Evolutionary conservation across 2,797 vertebrate species (phyloP), one percentile per base, ranked within the genome.

Genomic region (Notoglanidium macrostoma): DNA sequence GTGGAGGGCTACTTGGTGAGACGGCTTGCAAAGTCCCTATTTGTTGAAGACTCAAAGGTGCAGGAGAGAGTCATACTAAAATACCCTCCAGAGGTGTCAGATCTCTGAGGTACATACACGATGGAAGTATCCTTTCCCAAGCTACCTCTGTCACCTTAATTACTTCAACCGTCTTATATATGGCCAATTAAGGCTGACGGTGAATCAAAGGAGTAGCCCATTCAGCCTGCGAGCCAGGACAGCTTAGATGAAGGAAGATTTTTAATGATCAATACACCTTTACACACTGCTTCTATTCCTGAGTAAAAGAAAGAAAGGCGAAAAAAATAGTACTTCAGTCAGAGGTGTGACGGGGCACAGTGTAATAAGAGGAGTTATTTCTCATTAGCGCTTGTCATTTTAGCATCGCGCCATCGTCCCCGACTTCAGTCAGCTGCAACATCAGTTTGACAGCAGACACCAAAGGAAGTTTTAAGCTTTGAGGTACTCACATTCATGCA

Each of bases 241-340:
- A 89, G 89, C 84, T 85, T 85, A 88, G 80, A 90, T 82, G 80
- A 90, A 86, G 88, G 80, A 84, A 86, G 2, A 59, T 83, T 90
- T 90, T 91, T 91, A 91, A 91, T 91, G 86, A 90, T 91, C 89
- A 90, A 89, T 89, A 86, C 89, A 90, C 89, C 89, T 91, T 90
- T 89, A 89, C 73, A 88, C 44, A 54, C 86, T 65, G 72, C 65
- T 83, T 82, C 70, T 76, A 84, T 88, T 88, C 76, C 51, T 55
- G 26, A 80, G 54, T 73, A 88, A 68, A 67, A 85, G 35, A 29
- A 70, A 87, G 67, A 73, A 29, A 81, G 12, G 35, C 15, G 83
- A 15, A 54, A 84, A 85, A 81, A 32, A 73, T 40, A 57, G 49
- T 63, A 61, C 86, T 89, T 87, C 83, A 88, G 85, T 90, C 89